Evolutionary conservation across 2,113 vertebrate genomes (phyloP), one percentile per base, ranked within the genome.

Genomic region (Petrocephalus zakoni): DNA sequence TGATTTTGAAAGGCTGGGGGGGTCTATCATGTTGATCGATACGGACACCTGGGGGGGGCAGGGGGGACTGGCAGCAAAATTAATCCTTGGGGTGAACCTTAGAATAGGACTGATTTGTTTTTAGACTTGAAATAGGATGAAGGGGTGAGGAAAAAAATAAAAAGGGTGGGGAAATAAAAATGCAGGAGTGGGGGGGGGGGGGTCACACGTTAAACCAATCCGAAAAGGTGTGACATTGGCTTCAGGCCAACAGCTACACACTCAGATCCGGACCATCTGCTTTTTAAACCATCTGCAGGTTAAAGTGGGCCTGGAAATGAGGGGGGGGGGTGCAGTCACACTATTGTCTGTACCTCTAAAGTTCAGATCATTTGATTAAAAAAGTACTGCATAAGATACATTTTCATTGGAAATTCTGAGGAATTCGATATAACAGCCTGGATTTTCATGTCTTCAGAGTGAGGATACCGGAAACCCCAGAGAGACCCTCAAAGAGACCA

Each of bases 161-260:
- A 42, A 5, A 34, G 53, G 6, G 53, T 15, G 55, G 81, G 34
- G 25, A 37, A 19, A 86, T 47, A n/a, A 64, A 21, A n/a, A n/a
- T n/a, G n/a, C n/a, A n/a, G n/a, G n/a, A n/a, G n/a, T n/a, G n/a
- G n/a, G n/a, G n/a, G n/a, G 51, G 4, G 34, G 22, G 4, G 55
- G 49, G 84, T 53, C 21, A 52, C 37, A 84, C 6, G 15, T 86
- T 86, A 86, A 86, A 17, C 55, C n/a, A 86, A 34, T 56, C 51
- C 5, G 94, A 91, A 88, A 21, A 83, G 90, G 92, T 90, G 91
- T 2, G 92, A 93, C 92, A 93, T 93, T 94, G 93, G 93, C 94
- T 95, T 19, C 91, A 92, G 94, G 92, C 94, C 93, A 92, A 92
- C 93, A 91, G 25, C 7, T 93, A 81, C 29, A 22, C 22, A 11